Conservation (phyloP, 2,797 vertebrate species). For the Sciurus carolinensis region DNA sequence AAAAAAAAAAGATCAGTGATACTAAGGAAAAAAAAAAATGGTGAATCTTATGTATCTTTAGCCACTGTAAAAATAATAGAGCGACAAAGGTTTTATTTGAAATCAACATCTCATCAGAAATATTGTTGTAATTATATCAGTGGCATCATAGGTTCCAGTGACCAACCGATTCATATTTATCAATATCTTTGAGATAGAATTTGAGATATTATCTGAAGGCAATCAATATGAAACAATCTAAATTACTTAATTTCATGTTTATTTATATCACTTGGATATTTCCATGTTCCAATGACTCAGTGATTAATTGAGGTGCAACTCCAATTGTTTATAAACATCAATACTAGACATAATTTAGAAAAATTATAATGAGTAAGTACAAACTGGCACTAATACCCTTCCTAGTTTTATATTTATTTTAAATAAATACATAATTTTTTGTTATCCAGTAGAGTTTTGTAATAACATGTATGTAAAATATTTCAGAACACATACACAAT, state of each 20-base stretch:
- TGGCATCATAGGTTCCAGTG: neutral
- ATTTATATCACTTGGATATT: neutral
- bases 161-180: neutral
- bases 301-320: neutral
- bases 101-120: neutral
- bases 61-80: neutral
- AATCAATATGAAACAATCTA: neutral
- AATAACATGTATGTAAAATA: neutral
- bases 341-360: neutral
- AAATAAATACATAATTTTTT: neutral
- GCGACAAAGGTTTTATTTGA: neutral
- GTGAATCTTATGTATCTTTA: neutral
- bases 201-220: neutral
- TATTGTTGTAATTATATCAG: neutral
- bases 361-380: neutral
- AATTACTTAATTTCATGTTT: neutral
- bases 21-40: too few relatives aligned
- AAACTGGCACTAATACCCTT: neutral
- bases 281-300: neutral
- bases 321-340: neutral
- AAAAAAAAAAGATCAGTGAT: too few relatives aligned
- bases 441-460: neutral
- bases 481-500: neutral
- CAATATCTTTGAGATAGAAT: neutral
- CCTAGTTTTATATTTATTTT: neutral